phyloP scores from a whole-genome alignment of 2,888 invertebrate species.

The Acholoe squamosa region DNA sequence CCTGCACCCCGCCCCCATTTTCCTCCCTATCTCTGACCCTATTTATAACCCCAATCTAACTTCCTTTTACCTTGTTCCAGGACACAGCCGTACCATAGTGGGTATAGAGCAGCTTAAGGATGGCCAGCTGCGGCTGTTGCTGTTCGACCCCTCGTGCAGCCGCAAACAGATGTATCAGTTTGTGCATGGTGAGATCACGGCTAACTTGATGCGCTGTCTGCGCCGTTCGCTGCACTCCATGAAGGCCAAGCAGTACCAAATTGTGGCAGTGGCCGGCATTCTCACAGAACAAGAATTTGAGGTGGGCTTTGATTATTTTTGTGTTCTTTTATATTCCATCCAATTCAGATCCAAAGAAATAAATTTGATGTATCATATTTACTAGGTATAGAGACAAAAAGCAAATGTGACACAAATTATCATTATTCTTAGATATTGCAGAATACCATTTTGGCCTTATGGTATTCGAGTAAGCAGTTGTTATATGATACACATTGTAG shows the following conservation, averaged over 20 bases:
- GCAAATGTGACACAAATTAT: too few relatives aligned
- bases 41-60: background rate
- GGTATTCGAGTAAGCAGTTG: too few relatives aligned
- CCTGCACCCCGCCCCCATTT: too few relatives aligned
- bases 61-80: slow-evolving; percentile 83
- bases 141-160: slow-evolving; percentile 91
- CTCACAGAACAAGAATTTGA: slow-evolving; percentile 87
- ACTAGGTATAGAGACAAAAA: too few relatives aligned
- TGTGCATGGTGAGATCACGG: slow-evolving; percentile 85
- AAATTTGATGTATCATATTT: too few relatives aligned
- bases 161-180: slow-evolving; percentile 90
- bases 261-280: slow-evolving; percentile 91
- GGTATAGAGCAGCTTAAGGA: slow-evolving; percentile 91
- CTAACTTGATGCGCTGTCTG: slow-evolving; percentile 86
- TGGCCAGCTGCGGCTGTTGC: slow-evolving; percentile 87
- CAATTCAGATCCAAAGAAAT: too few relatives aligned
- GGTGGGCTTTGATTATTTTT: slow-evolving; percentile 59
- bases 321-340: background rate
- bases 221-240: slow-evolving; percentile 90
- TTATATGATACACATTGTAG: too few relatives aligned
- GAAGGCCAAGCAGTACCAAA: slow-evolving; percentile 93
- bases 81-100: slow-evolving; percentile 94
- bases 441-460: too few relatives aligned
- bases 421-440: too few relatives aligned
- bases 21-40: background rate